A percentile compares a stretch with the other conserved stretches of the same genome.
Evolutionary conservation across 2,888 invertebrate genomes (phyloP).

Genomic region (Megalurothrips usitatus): DNA sequence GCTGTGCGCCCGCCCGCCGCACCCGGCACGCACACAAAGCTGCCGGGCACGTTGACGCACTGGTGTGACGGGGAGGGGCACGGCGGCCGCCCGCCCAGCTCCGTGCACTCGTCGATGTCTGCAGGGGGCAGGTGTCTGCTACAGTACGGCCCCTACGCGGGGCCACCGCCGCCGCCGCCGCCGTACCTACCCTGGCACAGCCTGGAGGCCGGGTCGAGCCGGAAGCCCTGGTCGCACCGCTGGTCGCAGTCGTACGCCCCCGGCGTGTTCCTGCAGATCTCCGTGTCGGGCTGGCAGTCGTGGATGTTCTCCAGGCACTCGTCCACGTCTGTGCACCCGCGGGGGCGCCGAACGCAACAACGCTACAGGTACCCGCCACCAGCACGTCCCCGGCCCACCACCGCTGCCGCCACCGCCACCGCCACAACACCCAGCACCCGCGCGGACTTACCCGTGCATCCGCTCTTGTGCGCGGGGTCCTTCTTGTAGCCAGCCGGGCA

Average conservation of each 20-base stretch:
- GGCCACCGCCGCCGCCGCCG: neutral
- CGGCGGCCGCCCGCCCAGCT: constrained; percentile 49
- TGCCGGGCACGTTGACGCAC: constrained; percentile 67
- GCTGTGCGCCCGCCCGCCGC: constrained; percentile 44
- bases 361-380: neutral
- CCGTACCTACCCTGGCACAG: neutral
- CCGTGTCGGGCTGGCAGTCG: constrained; percentile 36
- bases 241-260: constrained; percentile 50
- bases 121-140: neutral
- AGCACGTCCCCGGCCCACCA: neutral
- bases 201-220: constrained; percentile 35
- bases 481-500: constrained; percentile 63
- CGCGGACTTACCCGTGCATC: constrained; percentile 51
- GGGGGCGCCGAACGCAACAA: no score
- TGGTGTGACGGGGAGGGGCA: constrained; percentile 43
- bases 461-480: constrained; percentile 49
- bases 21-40: constrained; percentile 60
- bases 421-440: neutral
- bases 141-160: no score
- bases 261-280: constrained; percentile 48
- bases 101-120: constrained; percentile 64
- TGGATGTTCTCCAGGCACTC: constrained; percentile 59
- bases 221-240: constrained; percentile 3
- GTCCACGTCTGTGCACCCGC: constrained; percentile 54
- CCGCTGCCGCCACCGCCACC: neutral